Conservation (phyloP, 2,888 invertebrate species). For the Andrena marginata region DNA sequence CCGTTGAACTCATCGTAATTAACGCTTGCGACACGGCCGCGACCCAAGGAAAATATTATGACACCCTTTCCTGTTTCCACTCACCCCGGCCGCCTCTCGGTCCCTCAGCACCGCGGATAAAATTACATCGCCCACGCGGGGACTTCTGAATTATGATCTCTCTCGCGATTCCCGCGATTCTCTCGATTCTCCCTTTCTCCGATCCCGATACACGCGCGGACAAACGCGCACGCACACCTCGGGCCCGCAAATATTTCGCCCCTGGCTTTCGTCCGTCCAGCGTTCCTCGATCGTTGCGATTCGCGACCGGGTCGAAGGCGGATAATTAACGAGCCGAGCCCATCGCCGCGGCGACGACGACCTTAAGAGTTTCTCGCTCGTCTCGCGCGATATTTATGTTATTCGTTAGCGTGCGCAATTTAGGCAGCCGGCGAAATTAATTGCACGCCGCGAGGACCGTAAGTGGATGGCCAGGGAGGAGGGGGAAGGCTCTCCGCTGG, state of each 20-base stretch:
- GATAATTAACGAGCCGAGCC: conserved; percentile 66
- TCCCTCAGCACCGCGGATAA: conserved; percentile 41
- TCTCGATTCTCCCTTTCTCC: conserved; percentile 4
- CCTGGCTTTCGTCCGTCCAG: conserved; percentile 4
- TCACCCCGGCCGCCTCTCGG: not conserved
- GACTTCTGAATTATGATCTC: conserved; percentile 68
- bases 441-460: conserved; percentile 48
- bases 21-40: conserved; percentile 17
- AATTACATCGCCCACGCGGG: conserved; percentile 66
- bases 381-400: conserved; percentile 58
- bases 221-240: conserved; percentile 6
- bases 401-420: conserved; percentile 62
- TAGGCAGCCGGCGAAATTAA: conserved; percentile 56
- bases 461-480: not conserved
- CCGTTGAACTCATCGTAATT: conserved; percentile 33
- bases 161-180: conserved; percentile 52
- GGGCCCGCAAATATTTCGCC: conserved; percentile 9
- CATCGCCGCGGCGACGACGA: conserved; percentile 16
- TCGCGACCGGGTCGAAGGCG: conserved; percentile 50
- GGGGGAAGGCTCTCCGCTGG: conserved; percentile 1
- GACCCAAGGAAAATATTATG: conserved; percentile 39
- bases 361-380: conserved; percentile 52
- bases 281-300: conserved; percentile 34
- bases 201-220: no score
- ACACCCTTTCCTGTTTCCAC: conserved; percentile 17